Base-by-base conservation (phyloP, 2,888 invertebrate genomes). In the Timema cristinae region DNA sequence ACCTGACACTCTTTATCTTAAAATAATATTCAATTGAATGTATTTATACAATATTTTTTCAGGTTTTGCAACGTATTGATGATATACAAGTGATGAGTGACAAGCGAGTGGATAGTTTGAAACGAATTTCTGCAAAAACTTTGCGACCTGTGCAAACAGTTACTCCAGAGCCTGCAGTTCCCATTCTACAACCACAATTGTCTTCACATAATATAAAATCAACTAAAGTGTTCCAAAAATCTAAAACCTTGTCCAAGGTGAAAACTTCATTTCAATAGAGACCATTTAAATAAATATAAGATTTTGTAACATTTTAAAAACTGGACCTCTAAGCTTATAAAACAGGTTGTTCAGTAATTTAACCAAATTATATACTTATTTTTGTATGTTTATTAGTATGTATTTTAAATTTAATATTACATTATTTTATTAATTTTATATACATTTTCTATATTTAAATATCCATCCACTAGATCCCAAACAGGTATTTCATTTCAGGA, bases 41-140 rank as follows among this genome's bases (percentile, higher is more conserved):
- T 32, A 32, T 32, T 32, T 32, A 4, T 32, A 32, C 32, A 61
- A 50, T 49, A 67, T 66, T 72, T 73, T 73, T 71, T 7, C 82
- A 96, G 93, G 95, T 96, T 75, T 85, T 95, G 67, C 94, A 96
- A 85, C 87, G 96, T 77, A 94, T 97, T 77, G 95, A 96, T 81
- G 97, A 98, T 84, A 94, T 98, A 2, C 93, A 92, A 80, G 84
- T 92, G 79, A 95, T 97, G 95, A 95, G 95, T 83, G 91, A 94
- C 74, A 94, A 95, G 82, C 89, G 94, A 77, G 86, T 91, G 69
- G 86, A 88, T 63, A 87, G 88, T 74, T 83, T 93, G 70, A 90
- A 91, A 80, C 89, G 90, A 75, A 86, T 93, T 73, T 86, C 90
- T 15, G 84, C 89, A 49, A 89, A 89, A 81, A 91, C 91, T 54